Conservation (phyloP, 1,140 invertebrate genomes). For the Grapholita molesta region DNA sequence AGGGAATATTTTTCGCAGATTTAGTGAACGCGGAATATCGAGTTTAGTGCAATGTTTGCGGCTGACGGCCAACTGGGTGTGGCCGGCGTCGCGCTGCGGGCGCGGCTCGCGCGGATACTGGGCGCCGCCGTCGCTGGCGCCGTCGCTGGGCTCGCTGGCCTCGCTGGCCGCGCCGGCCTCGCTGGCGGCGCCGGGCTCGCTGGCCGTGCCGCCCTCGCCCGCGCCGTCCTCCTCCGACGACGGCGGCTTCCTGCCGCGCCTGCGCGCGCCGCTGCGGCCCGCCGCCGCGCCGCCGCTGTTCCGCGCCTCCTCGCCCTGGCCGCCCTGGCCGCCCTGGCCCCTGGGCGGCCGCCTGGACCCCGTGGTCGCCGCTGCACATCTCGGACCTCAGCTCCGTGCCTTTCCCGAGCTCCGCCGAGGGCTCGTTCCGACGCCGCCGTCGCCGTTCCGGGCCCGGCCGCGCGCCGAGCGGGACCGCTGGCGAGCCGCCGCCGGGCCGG, state of each 20-base stretch:
- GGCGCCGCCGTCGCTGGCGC: conserved; percentile 31
- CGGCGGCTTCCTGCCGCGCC: conserved; percentile 85
- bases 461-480: conserved; percentile 78
- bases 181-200: conserved; percentile 86
- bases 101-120: conserved; percentile 58
- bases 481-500: conserved; percentile 74
- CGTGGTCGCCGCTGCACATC: conserved; percentile 85
- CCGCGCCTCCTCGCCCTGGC: conserved; percentile 67
- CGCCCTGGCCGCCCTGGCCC: conserved; percentile 59
- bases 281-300: conserved; percentile 83
- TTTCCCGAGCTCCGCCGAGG: conserved; percentile 87
- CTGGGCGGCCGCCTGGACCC: conserved; percentile 78
- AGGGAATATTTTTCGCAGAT: conserved; percentile 78
- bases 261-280: conserved; percentile 83
- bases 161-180: conserved; percentile 70
- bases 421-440: conserved; percentile 85
- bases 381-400: conserved; percentile 92
- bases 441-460: conserved; percentile 79
- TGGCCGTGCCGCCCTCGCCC: conserved; percentile 82
- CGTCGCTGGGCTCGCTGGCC: conserved; percentile 14
- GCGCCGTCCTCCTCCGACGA: conserved; percentile 83
- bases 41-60: conserved; percentile 86
- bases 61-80: conserved; percentile 83
- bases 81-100: conserved; percentile 83
- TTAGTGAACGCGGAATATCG: conserved; percentile 96